Percentiles rank a stretch among this genome's conserved stretches.
Evolutionary conservation across 2,797 vertebrate genomes (phyloP).

Genomic region (Nyctibius grandis): DNA sequence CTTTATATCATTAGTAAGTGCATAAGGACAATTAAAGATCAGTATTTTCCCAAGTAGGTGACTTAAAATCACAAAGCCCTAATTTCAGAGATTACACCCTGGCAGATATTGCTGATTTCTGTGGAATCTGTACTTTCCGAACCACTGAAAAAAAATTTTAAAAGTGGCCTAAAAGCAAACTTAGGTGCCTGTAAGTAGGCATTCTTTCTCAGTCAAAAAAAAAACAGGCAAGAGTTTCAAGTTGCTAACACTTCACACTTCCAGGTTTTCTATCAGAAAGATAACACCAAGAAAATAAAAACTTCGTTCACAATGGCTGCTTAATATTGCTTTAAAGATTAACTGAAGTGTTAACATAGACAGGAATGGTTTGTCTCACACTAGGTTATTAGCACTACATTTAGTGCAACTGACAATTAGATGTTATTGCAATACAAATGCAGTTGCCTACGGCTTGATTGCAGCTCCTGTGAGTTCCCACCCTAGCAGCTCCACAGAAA

Average conservation of each 20-base stretch:
- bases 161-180: background rate
- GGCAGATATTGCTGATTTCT: background rate
- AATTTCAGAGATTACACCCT: background rate
- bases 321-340: background rate
- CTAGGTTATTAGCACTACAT: background rate
- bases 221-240: background rate
- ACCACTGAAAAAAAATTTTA: background rate
- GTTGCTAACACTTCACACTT: background rate
- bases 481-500: background rate
- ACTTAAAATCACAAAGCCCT: background rate
- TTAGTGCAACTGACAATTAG: background rate
- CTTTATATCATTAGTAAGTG: background rate
- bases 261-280: background rate
- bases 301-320: background rate
- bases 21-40: background rate
- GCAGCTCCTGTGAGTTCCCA: background rate
- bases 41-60: background rate
- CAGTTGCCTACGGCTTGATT: background rate
- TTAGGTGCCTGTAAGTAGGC: background rate
- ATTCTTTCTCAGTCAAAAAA: background rate
- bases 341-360: background rate
- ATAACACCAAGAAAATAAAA: background rate
- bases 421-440: background rate
- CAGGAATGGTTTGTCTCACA: background rate
- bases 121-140: background rate